Conservation (phyloP, 2,113 vertebrate genomes). For the Fulmarus glacialis region DNA sequence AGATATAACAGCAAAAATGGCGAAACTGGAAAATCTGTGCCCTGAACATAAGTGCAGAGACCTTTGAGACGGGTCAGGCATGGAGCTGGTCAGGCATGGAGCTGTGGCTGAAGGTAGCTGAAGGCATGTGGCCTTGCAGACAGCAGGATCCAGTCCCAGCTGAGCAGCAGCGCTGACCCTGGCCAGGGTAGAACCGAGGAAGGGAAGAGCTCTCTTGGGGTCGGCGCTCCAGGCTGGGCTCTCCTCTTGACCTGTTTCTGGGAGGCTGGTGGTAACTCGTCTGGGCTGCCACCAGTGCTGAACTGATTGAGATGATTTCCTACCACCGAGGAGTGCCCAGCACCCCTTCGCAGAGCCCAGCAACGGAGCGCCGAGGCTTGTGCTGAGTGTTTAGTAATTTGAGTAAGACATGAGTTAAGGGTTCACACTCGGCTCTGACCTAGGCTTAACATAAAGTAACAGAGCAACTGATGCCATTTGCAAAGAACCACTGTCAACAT, state of each 20-base stretch:
- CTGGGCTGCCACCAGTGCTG: neutral
- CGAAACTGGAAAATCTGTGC: neutral
- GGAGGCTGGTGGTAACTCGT: neutral
- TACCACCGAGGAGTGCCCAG: neutral
- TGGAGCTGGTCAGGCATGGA: neutral
- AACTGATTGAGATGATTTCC: neutral
- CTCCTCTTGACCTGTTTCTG: neutral
- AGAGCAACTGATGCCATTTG: neutral
- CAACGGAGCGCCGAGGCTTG: accelerated
- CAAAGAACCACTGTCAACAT: neutral
- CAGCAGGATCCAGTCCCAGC: neutral
- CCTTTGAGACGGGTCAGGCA: neutral
- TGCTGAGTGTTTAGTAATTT: neutral
- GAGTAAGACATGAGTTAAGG: neutral
- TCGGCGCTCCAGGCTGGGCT: accelerated
- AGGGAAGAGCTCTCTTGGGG: neutral
- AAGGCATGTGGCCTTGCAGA: neutral
- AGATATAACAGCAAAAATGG: neutral
- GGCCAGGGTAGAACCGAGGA: neutral
- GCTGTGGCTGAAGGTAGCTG: neutral
- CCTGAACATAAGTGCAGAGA: neutral
- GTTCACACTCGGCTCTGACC: neutral
- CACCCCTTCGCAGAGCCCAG: neutral
- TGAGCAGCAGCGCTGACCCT: neutral
- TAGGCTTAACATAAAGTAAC: neutral